Evolutionary conservation across 2,113 vertebrate species (phyloP), one percentile per base, ranked within the genome.

Genomic region (Morone chrysops): DNA sequence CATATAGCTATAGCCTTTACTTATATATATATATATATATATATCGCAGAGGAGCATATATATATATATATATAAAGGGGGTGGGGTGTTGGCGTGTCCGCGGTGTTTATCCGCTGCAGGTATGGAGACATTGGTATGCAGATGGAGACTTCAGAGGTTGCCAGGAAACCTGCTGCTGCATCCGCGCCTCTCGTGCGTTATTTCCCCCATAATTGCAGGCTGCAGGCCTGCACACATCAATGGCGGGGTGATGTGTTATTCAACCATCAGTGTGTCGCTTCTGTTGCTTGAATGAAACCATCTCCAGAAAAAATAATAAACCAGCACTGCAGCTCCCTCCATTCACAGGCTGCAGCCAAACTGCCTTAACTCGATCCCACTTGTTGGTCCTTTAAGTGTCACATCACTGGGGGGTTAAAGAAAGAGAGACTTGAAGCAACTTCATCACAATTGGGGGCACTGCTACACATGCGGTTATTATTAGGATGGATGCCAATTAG

Each of bases 311-410:
- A 54, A 9, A 1, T 5, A 50, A 12, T 10, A 3, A 14, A 25
- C 0, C 53, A 76, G 38, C 80, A 51, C 62, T 63, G 78, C 75
- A 80, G 71, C 65, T 80, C 12, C 51, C 22, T 81, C 16, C 82
- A 41, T 54, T 14, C 69, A 72, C 20, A n/a, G 47, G 62, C 75
- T 80, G 78, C 75, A 57, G 60, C 40, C 77, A n/a, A 13, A 63
- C 65, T 50, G 78, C 31, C 31, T 31, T 31, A 40, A 57, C 67
- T 61, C 40, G 16, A 71, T 68, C 66, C 87, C 91, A 92, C 91
- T 91, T 92, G 91, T 92, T 93, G 90, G 86, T 78, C 62, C 60
- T 45, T 2, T n/a, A 57, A 62, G 71, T 31, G 80, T 80, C 69
- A 73, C 60, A 82, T 66, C 74, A 31, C 51, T 13, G 79, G 41